phyloP scores from a whole-genome alignment of 1,140 invertebrate species.

The Nasonia vitripennis region DNA sequence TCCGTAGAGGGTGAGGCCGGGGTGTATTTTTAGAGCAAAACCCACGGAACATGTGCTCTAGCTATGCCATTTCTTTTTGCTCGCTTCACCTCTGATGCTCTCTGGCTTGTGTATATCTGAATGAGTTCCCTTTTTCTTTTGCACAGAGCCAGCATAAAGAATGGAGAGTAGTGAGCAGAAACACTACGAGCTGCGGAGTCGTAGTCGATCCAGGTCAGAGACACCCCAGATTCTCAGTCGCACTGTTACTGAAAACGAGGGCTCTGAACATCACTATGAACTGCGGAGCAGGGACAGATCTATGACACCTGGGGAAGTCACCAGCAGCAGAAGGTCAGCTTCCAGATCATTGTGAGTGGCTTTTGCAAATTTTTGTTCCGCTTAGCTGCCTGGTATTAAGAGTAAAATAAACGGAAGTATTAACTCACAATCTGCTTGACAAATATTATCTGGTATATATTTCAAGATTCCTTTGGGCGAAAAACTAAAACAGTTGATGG shows the following conservation, averaged over 20 bases:
- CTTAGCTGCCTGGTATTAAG: neutral
- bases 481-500: too few relatives aligned
- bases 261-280: conserved; percentile 65
- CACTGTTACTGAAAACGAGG: conserved; percentile 57
- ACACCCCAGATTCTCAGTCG: conserved; percentile 65
- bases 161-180: conserved; percentile 68
- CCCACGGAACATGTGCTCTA: neutral
- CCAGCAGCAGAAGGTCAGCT: conserved; percentile 62
- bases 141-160: conserved; percentile 37
- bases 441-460: too few relatives aligned
- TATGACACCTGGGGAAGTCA: conserved; percentile 66
- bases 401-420: neutral
- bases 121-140: neutral
- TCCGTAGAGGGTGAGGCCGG: conserved; percentile 21
- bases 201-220: conserved; percentile 70
- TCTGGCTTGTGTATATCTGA: neutral
- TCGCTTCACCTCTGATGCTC: neutral
- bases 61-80: neutral
- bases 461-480: too few relatives aligned
- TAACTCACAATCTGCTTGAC: too few relatives aligned
- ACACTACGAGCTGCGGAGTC: conserved; percentile 68
- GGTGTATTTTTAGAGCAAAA: conserved; percentile 37
- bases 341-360: conserved; percentile 62
- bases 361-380: neutral
- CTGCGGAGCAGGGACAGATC: conserved; percentile 70